Evolutionary conservation across 2,888 invertebrate genomes (phyloP).

Genomic region (Aleiodes alternator): DNA sequence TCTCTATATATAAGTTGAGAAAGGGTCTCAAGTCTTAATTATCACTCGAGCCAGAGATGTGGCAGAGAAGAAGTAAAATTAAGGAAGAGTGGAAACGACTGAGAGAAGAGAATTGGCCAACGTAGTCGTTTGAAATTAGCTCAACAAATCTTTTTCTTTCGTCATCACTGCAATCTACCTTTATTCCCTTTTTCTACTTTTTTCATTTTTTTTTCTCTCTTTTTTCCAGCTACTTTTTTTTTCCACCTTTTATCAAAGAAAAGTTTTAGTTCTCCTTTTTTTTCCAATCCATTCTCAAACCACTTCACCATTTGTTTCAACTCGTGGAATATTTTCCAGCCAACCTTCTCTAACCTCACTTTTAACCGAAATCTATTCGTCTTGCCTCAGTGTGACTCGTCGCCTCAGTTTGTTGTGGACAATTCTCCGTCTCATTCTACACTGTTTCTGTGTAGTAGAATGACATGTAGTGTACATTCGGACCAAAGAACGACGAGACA

Average conservation of each 20-base stretch:
- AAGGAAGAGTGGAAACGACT: slow-evolving; percentile 4
- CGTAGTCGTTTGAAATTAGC: slow-evolving; percentile 45
- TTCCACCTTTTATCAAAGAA: slow-evolving; percentile 13
- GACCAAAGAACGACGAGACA: background rate
- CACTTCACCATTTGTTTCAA: slow-evolving; percentile 24
- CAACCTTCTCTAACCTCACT: background rate
- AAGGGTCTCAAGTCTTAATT: slow-evolving; percentile 54
- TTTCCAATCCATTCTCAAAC: slow-evolving; percentile 9
- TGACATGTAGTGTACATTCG: background rate
- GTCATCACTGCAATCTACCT: slow-evolving; percentile 14
- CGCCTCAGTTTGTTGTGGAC: slow-evolving; percentile 32
- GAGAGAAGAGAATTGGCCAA: slow-evolving; percentile 1
- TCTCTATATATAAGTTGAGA: too few relatives aligned
- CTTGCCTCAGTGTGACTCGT: slow-evolving; percentile 7
- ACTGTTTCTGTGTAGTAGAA: too few relatives aligned
- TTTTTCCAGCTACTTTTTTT: slow-evolving; percentile 25
- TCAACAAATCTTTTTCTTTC: slow-evolving; percentile 52
- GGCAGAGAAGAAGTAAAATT: slow-evolving; percentile 21
- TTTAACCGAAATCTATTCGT: background rate
- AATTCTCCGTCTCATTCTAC: too few relatives aligned
- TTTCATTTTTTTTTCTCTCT: slow-evolving; percentile 33
- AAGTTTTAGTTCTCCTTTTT: background rate
- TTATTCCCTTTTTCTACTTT: slow-evolving; percentile 30
- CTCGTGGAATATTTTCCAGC: background rate
- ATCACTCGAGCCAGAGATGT: slow-evolving; percentile 55